Evolutionary conservation across 2,888 invertebrate genomes (phyloP).

Genomic region (Incurvaria masculella): DNA sequence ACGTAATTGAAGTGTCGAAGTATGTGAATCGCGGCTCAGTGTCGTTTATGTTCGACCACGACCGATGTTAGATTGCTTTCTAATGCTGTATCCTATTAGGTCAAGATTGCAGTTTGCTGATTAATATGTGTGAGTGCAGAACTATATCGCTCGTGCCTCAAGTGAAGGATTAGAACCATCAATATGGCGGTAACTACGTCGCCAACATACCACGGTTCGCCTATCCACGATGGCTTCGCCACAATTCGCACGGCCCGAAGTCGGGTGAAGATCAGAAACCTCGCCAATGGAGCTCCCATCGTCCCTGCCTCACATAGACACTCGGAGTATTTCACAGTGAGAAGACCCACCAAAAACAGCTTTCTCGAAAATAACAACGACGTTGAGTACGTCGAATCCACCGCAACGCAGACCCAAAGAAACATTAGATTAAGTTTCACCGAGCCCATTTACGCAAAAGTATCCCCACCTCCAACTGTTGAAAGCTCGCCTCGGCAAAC

Average conservation of each 20-base stretch:
- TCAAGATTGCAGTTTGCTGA: background rate
- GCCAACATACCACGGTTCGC: constrained; percentile 47
- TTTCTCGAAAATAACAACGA: constrained; percentile 41
- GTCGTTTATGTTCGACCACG: background rate
- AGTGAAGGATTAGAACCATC: background rate
- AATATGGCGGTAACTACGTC: constrained; percentile 47
- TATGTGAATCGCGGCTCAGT: background rate
- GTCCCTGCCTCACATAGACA: constrained; percentile 48
- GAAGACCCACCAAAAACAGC: constrained; percentile 40
- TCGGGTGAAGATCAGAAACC: constrained; percentile 46
- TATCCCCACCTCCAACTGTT: constrained; percentile 38
- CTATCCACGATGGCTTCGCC: constrained; percentile 83
- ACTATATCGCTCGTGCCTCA: background rate
- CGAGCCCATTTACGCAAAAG: constrained; percentile 50
- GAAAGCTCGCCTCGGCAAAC: constrained; percentile 36
- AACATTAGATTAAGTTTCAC: constrained; percentile 40
- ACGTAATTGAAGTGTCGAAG: constrained; percentile 20
- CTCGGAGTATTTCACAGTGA: constrained; percentile 50
- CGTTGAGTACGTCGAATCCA: constrained; percentile 37
- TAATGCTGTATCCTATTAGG: background rate
- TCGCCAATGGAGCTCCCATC: constrained; percentile 42
- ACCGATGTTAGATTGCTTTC: background rate
- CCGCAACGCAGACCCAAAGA: constrained; percentile 24
- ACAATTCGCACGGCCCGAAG: constrained; percentile 70
- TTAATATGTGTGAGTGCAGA: constrained; percentile 10